Percentiles rank a stretch among this genome's conserved stretches.
Evolutionary conservation across 2,797 vertebrate genomes (phyloP).

Genomic region (Pteronotus mesoamericanus): DNA sequence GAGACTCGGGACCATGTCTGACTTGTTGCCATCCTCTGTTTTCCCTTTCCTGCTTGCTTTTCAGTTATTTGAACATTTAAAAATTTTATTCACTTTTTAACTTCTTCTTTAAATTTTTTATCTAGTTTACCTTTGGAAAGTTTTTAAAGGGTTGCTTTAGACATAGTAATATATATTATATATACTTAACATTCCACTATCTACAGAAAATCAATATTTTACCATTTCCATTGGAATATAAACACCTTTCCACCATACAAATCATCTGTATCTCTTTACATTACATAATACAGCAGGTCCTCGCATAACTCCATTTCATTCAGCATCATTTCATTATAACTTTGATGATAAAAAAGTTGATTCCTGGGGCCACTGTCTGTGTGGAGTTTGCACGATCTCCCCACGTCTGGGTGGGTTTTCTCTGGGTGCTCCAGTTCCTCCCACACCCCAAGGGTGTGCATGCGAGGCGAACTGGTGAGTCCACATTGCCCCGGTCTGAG

Average conservation of each 20-base stretch:
- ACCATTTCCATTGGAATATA: neutral
- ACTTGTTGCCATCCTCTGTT: neutral
- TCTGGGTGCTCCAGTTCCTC: neutral
- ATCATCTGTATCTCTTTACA: fast-evolving
- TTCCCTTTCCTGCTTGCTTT: neutral
- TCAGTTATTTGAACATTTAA: neutral
- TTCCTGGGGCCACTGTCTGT: neutral
- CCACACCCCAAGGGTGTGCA: neutral
- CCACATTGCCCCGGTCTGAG: neutral
- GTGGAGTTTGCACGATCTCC: neutral
- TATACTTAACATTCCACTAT: neutral
- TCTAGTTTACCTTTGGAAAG: neutral
- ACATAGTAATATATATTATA: neutral
- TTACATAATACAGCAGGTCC: neutral
- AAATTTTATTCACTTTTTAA: neutral
- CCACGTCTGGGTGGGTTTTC: neutral
- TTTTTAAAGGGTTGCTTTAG: neutral
- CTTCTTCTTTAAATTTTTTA: neutral
- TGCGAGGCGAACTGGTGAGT: neutral
- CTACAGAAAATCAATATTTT: neutral
- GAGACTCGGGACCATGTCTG: neutral
- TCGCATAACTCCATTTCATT: neutral
- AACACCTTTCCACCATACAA: neutral
- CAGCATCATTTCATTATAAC: neutral
- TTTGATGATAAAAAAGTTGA: no score